Conservation (phyloP, 2,797 vertebrate species). For the Argya squamiceps region DNA sequence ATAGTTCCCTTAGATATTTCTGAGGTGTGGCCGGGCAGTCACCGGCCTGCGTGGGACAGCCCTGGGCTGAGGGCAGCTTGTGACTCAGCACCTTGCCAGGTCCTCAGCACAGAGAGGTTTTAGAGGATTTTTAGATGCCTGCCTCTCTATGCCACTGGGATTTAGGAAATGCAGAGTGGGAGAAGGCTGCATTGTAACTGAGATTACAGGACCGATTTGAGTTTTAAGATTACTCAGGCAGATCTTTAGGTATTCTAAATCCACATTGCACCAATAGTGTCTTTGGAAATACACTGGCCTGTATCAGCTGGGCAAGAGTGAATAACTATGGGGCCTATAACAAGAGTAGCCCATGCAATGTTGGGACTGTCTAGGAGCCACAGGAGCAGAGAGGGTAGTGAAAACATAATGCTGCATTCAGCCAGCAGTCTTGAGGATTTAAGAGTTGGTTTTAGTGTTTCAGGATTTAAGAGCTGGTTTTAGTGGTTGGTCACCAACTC, state of each 20-base stretch:
- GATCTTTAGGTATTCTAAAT: not conserved
- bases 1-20: not conserved
- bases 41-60: rapidly evolving
- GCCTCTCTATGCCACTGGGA: not conserved
- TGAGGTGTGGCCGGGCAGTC: not conserved
- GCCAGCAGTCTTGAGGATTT: not conserved
- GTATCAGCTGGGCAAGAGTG: not conserved
- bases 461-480: not conserved
- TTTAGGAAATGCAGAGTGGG: not conserved
- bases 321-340: not conserved
- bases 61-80: not conserved
- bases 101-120: not conserved
- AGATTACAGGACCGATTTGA: not conserved
- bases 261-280: rapidly evolving
- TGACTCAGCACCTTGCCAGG: not conserved
- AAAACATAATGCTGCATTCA: not conserved
- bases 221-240: not conserved
- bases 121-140: not conserved
- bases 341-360: not conserved
- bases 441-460: not conserved
- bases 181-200: not conserved
- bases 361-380: not conserved
- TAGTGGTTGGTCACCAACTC: not conserved
- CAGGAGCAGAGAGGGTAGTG: not conserved
- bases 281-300: not conserved